These are phyloP conservation scores for Pyrgilauda ruficollis DNA, from an alignment of 2,113 vertebrate species.

Conservation along the genomic window DNA sequence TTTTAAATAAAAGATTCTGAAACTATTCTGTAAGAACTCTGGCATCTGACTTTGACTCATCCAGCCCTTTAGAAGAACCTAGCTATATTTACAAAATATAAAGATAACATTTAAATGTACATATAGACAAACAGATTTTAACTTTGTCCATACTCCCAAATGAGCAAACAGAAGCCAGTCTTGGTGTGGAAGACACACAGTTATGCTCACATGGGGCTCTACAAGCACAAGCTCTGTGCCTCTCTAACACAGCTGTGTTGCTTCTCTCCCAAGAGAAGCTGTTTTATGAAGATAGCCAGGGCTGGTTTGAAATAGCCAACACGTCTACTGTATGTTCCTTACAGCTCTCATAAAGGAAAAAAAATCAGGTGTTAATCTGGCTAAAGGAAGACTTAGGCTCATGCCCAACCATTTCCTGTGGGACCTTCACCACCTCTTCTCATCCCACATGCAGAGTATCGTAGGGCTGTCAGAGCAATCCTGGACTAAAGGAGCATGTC, in stretches of 20 bases:
- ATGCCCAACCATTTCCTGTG: background rate
- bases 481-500: background rate
- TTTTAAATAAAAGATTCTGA: background rate
- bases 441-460: background rate
- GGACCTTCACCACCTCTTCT: background rate
- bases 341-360: background rate
- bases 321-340: background rate
- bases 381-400: background rate
- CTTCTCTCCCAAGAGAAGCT: background rate
- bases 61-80: background rate
- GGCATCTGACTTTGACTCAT: background rate
- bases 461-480: background rate
- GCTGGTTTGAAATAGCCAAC: background rate
- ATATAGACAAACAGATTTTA: background rate
- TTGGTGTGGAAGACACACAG: background rate
- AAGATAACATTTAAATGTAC: background rate
- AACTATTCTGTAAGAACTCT: background rate
- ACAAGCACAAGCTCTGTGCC: rapidly evolving
- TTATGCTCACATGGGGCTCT: background rate
- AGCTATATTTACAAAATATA: background rate
- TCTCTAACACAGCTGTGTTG: background rate
- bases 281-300: background rate
- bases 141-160: background rate
- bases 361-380: background rate
- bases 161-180: background rate